phyloP scores from a whole-genome alignment of 2,797 vertebrate genomes.

The Gymnothorax reevesii region DNA sequence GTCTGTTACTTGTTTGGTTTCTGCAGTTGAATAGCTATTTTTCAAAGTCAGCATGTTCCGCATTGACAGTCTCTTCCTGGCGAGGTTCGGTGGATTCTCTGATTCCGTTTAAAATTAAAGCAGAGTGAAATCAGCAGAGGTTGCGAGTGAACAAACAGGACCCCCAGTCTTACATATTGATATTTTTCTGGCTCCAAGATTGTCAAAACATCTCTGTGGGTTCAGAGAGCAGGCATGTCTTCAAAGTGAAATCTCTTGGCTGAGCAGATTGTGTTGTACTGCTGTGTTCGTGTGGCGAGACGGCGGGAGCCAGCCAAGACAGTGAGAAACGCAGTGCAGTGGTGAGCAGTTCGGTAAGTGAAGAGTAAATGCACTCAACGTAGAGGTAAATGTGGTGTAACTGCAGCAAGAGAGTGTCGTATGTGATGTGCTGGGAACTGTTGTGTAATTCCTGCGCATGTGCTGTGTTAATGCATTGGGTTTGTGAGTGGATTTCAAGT shows the following conservation, averaged over 20 bases:
- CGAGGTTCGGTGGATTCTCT: conserved; percentile 22
- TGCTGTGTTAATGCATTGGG: too few species aligned
- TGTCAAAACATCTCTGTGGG: conserved; percentile 54
- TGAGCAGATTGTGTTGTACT: conserved; percentile 58
- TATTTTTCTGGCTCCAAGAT: conserved; percentile 39
- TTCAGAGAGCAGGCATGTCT: conserved; percentile 71
- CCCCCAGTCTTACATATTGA: conserved; percentile 31
- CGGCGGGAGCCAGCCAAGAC: conserved; percentile 72
- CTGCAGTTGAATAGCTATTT: conserved; percentile 10
- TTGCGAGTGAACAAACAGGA: conserved; percentile 34
- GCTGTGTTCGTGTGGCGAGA: conserved; percentile 68
- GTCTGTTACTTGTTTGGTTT: neutral
- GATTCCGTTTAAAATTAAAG: conserved; percentile 40
- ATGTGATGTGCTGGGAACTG: too few species aligned
- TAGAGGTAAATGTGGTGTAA: too few species aligned
- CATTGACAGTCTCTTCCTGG: conserved; percentile 18
- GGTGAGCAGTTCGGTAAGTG: conserved; percentile 64
- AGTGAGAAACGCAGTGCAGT: conserved; percentile 77
- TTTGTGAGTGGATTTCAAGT: too few species aligned
- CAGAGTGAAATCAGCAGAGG: conserved; percentile 34
- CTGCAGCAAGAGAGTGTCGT: too few species aligned
- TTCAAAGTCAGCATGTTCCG: neutral
- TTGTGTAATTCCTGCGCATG: too few species aligned
- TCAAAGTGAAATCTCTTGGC: conserved; percentile 71
- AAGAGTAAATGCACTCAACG: too few species aligned